These are phyloP conservation scores for Sinohyriopsis cumingii DNA, from an alignment of 2,888 invertebrate genomes.

Conservation along the genomic window DNA sequence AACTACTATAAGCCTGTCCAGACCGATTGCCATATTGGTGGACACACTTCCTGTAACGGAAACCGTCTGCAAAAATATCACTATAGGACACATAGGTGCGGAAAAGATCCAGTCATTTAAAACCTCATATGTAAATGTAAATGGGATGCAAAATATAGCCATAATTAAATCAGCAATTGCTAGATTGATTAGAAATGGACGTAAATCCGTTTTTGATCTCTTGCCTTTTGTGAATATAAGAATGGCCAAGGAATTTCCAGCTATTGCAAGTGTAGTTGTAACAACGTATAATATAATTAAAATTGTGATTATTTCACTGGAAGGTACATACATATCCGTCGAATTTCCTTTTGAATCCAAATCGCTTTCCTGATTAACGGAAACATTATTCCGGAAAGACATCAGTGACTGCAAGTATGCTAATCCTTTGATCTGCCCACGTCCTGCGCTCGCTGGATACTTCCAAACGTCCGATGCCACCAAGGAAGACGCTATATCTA, in stretches of 20 bases:
- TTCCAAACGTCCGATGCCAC: no score
- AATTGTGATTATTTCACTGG: slow-evolving; percentile 24
- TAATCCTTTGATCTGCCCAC: no score
- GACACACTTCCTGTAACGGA: slow-evolving; percentile 72
- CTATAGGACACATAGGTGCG: slow-evolving; percentile 73
- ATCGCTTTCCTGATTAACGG: no score
- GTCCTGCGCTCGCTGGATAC: no score
- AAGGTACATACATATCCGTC: slow-evolving; percentile 1
- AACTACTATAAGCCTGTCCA: slow-evolving; percentile 71
- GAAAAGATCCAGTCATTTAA: slow-evolving; percentile 73
- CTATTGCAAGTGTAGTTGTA: slow-evolving; percentile 72
- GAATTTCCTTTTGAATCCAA: neutral
- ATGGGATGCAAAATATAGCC: slow-evolving; percentile 92
- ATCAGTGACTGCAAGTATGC: no score
- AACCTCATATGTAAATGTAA: slow-evolving; percentile 78
- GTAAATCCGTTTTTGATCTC: slow-evolving; percentile 67
- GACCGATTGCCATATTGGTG: slow-evolving; percentile 73
- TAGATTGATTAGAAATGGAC: slow-evolving; percentile 84
- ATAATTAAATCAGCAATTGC: slow-evolving; percentile 92
- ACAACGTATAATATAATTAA: slow-evolving; percentile 72
- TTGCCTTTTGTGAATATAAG: slow-evolving; percentile 72
- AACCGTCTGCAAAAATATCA: slow-evolving; percentile 73
- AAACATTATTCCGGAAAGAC: no score
- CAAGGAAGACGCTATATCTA: no score
- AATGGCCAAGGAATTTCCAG: slow-evolving; percentile 73